Base-by-base conservation (phyloP, 2,797 vertebrate genomes). In the Neosilurus hyrtlii region DNA sequence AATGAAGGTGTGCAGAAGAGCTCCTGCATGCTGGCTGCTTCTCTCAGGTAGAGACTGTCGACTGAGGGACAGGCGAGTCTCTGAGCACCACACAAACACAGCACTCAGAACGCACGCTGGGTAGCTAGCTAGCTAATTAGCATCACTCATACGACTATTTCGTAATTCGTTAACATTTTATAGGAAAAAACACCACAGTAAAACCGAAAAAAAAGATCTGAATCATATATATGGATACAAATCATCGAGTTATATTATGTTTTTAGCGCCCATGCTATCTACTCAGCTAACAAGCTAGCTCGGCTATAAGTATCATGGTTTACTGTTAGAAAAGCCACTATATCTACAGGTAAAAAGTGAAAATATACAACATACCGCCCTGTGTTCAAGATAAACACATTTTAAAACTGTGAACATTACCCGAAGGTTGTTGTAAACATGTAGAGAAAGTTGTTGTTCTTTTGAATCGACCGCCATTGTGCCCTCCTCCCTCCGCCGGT, bases 1-100 rank as follows among this genome's bases (percentile, higher is more conserved):
- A 93, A 87, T 0, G 96, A 96, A 10, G 96, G 94, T 7, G 88
- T 82, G 81, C 95, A 96, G 16, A 97, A 89, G 88, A 97, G 91
- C 72, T 95, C 90, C 83, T 91, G 86, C 87, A 96, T 92, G 35
- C 91, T 93, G n/a, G 91, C 90, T 0, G 93, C 89, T 8, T 95
- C 95, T 73, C 92, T 90, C 51, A 96, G 89, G 83, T 91, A 91
- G 80, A 96, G 86, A 54, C 94, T 95, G 0, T 96, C 92, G 10
- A 97, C 89, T 84, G 93, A 84, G 16, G 96, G 95, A 83, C 96
- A 97, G 0, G 90, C 91, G 6, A 91, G 85, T 15, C 89, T 89
- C 96, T 97, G 22, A 22, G 83, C 20, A 78, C 26, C 62, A 30
- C 37, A 76, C 2, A 63, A 12, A 9, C 52, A 56, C 12, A 26